Evolutionary conservation across 2,888 invertebrate genomes (phyloP), one percentile per base, ranked within the genome.

Genomic region (Drosophila aldrichi): DNA sequence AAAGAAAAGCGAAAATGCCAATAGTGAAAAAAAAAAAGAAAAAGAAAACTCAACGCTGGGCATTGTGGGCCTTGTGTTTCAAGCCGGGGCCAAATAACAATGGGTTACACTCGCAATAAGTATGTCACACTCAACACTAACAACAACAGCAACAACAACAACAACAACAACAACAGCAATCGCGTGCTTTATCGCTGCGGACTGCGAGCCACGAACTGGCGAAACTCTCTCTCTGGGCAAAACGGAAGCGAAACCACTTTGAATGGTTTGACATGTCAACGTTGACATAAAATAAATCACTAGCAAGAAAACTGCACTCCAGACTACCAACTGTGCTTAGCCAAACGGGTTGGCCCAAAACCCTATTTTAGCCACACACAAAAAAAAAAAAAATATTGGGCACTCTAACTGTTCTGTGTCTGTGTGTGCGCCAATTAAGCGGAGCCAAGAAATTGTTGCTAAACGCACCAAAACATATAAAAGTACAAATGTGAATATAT

Each of bases 191-290:
- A 88, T 85, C 79, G 85, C 72, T 74, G 83, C 81, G 72, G 71
- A 78, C 78, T 62, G 65, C 38, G 38, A 65, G 16, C 56, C 48
- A 61, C 63, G 68, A 72, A 62, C 62, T 62, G 74, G 44, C 38
- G 58, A 62, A 70, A 62, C 57, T 70, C 74, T 74, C 57, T 70
- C 74, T 74, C 18, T 65, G 70, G 62, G 29, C 57, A 58, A 82
- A 82, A 69, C 89, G 89, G 88, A 89, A 88, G 87, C 73, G 81
- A 88, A 86, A 89, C 89, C 86, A 80, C 89, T 83, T 82, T 84
- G 88, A 90, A 90, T 86, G 88, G 90, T 88, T 90, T 86, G 90
- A 89, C 90, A 86, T 90, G 89, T 86, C 89, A 89, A 84, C 90
- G 82, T 82, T 89, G 90, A 84, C 86, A 89, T 88, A 86, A 89